Conservation (phyloP, 2,113 vertebrate genomes). For the Hemicordylus capensis region DNA sequence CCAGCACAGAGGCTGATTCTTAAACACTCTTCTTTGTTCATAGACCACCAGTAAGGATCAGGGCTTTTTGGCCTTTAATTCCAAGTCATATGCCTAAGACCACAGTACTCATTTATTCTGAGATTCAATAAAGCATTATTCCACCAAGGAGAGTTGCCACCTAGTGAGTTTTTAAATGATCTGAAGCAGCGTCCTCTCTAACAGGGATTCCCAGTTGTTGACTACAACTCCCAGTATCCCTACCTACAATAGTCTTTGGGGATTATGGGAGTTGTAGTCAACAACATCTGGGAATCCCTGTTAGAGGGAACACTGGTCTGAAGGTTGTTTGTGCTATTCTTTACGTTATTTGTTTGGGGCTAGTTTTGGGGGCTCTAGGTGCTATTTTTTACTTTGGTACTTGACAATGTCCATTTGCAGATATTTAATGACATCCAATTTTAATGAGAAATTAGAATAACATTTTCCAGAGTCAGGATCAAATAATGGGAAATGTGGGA, state of each 20-base stretch:
- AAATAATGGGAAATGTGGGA: not conserved
- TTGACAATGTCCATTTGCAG: not conserved
- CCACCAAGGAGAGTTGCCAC: not conserved
- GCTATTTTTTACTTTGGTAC: not conserved
- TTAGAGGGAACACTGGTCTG: no score
- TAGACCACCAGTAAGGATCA: not conserved
- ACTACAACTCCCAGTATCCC: no score
- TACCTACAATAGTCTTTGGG: no score
- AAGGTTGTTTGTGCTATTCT: not conserved
- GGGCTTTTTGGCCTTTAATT: not conserved
- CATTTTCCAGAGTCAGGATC: not conserved
- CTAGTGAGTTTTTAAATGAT: not conserved
- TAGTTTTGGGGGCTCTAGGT: not conserved
- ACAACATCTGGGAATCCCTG: no score
- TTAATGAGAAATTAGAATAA: not conserved
- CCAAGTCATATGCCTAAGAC: not conserved
- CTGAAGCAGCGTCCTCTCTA: no score
- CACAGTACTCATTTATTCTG: not conserved
- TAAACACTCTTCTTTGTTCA: not conserved
- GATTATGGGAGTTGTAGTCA: no score
- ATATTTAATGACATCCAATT: not conserved
- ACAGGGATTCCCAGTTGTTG: no score
- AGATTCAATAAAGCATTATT: not conserved
- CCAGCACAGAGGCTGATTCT: not conserved
- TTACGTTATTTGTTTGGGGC: no score